Evolutionary conservation across 1,140 invertebrate genomes (phyloP).

Genomic region (Bombus waltoni): DNA sequence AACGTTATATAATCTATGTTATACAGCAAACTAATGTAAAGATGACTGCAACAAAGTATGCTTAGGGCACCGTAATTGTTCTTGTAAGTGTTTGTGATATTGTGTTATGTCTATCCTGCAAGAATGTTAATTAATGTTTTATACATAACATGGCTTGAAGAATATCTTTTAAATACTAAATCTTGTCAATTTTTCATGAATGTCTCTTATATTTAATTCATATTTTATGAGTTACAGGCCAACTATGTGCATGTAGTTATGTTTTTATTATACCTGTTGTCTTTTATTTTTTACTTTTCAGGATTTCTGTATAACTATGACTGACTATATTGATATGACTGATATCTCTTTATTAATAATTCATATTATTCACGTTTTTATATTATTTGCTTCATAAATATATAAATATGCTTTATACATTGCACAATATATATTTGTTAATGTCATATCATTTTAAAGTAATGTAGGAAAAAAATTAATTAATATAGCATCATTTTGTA

Average conservation of each 20-base stretch:
- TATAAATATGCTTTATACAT: constrained; percentile 15
- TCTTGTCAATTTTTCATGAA: constrained; percentile 2
- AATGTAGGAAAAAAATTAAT: neutral
- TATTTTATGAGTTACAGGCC: neutral
- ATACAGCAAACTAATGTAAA: constrained; percentile 81
- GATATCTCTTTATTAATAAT: neutral
- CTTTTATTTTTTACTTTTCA: neutral
- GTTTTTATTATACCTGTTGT: constrained; percentile 7
- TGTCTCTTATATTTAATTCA: constrained; percentile 8
- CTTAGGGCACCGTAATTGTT: constrained; percentile 78
- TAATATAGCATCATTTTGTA: neutral
- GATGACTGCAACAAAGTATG: constrained; percentile 76
- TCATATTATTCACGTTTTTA: neutral
- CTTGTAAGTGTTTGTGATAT: constrained; percentile 79
- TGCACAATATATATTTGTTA: neutral
- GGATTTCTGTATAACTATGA: neutral
- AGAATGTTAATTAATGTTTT: constrained; percentile 36
- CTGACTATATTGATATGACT: neutral
- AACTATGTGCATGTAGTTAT: constrained; percentile 20
- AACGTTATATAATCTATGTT: constrained; percentile 71
- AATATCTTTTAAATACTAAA: constrained; percentile 13
- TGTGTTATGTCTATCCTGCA: constrained; percentile 63
- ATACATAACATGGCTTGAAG: constrained; percentile 26
- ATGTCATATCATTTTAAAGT: neutral
- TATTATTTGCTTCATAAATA: constrained; percentile 18